Conservation (phyloP, 2,797 vertebrate genomes). For the Serranus cabrilla region DNA sequence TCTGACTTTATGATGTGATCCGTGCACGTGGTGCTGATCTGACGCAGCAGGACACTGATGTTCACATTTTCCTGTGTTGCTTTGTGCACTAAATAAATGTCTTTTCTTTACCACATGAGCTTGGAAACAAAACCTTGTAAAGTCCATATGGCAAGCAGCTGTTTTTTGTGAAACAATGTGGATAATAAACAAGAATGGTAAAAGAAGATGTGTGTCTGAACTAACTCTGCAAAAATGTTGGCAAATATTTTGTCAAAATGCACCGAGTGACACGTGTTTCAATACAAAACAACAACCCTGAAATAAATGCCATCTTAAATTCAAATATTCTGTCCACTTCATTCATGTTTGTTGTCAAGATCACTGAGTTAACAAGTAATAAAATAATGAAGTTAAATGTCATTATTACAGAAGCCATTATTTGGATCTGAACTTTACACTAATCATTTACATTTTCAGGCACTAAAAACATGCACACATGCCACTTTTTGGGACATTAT, state of each 20-base stretch:
- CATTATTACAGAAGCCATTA: too few relatives aligned
- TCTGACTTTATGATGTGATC: slow-evolving; percentile 12
- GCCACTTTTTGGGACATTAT: neutral
- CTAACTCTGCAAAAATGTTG: neutral
- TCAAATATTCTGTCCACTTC: neutral
- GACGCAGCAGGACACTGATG: slow-evolving; percentile 3
- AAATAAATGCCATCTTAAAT: slow-evolving; percentile 20
- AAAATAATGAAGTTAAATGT: neutral
- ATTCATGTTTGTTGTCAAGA: neutral
- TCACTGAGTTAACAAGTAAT: neutral
- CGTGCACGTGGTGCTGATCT: slow-evolving; percentile 11
- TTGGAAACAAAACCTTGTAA: neutral
- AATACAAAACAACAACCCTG: neutral
- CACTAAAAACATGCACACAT: neutral
- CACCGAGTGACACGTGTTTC: neutral
- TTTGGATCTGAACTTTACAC: too few relatives aligned
- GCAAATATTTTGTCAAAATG: neutral
- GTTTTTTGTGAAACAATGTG: neutral
- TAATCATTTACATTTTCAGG: neutral
- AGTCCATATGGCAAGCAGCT: neutral
- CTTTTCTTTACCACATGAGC: slow-evolving; percentile 36
- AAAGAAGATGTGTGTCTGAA: neutral
- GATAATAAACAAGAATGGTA: neutral
- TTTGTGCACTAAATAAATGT: slow-evolving; percentile 60
- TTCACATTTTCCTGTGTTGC: slow-evolving; percentile 28